These are phyloP conservation scores for Upupa epops DNA, from an alignment of 2,113 vertebrate genomes.

Conservation along the genomic window DNA sequence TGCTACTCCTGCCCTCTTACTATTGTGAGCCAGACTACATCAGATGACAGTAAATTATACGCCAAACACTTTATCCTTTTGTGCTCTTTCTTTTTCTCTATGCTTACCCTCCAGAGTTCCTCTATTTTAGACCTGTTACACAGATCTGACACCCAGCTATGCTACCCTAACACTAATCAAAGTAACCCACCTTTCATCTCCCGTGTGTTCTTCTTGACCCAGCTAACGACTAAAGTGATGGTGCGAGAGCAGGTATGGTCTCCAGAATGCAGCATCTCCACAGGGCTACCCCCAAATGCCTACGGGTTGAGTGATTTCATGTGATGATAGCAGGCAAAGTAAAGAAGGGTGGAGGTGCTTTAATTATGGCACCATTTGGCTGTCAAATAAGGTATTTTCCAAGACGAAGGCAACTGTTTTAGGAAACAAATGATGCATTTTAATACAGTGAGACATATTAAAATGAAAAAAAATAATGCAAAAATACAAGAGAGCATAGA, in stretches of 20 bases:
- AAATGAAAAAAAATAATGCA: not conserved
- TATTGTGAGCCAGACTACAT: not conserved
- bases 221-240: not conserved
- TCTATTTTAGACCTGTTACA: not conserved
- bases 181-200: conserved; percentile 5
- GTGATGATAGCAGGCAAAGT: not conserved
- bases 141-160: not conserved
- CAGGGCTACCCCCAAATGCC: not conserved
- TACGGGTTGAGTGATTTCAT: not conserved
- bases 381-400: conserved; percentile 59
- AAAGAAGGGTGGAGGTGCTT: conserved; percentile 20
- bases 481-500: not conserved
- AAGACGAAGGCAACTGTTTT: not conserved
- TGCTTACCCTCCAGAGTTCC: not conserved
- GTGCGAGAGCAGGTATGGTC: not conserved
- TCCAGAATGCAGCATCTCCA: not conserved
- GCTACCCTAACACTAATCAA: not conserved
- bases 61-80: not conserved
- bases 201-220: not conserved
- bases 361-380: conserved; percentile 23
- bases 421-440: conserved; percentile 12
- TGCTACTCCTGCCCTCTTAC: not conserved
- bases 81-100: not conserved
- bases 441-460: not conserved
- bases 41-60: not conserved